Percentiles rank a stretch among this genome's conserved stretches.
phyloP scores from a whole-genome alignment of 1,140 invertebrate genomes.

The Melanaphis sacchari region DNA sequence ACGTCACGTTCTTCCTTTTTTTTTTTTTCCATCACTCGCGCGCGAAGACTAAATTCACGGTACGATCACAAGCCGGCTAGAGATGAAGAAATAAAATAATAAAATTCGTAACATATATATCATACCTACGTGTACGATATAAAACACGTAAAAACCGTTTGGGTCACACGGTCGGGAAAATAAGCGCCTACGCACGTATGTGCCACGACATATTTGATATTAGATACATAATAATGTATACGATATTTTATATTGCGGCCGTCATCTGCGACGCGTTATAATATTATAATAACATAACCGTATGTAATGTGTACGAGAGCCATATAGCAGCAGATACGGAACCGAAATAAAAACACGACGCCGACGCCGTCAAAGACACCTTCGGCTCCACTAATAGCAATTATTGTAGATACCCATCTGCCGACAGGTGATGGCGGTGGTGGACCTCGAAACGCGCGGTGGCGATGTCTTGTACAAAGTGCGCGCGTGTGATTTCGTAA shows the following conservation, averaged over 20 bases:
- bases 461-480: background rate
- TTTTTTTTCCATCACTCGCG: background rate
- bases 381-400: constrained; percentile 44
- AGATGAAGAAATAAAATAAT: background rate
- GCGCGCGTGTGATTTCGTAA: background rate
- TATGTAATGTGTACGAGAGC: background rate
- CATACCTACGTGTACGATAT: background rate
- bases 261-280: background rate
- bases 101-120: background rate
- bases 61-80: background rate
- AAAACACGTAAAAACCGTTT: background rate
- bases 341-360: constrained; percentile 26
- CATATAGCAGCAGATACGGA: background rate
- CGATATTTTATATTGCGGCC: background rate
- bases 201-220: background rate
- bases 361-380: constrained; percentile 53
- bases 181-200: background rate
- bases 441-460: constrained; percentile 13
- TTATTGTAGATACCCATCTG: constrained; percentile 55
- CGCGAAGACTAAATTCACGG: background rate
- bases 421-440: constrained; percentile 46
- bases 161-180: constrained; percentile 49
- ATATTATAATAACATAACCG: background rate
- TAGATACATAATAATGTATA: background rate
- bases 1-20: constrained; percentile 13